A percentile compares a stretch with the other conserved stretches of the same genome.
phyloP scores from a whole-genome alignment of 2,113 vertebrate species.

The Actenoides lindsayi region DNA sequence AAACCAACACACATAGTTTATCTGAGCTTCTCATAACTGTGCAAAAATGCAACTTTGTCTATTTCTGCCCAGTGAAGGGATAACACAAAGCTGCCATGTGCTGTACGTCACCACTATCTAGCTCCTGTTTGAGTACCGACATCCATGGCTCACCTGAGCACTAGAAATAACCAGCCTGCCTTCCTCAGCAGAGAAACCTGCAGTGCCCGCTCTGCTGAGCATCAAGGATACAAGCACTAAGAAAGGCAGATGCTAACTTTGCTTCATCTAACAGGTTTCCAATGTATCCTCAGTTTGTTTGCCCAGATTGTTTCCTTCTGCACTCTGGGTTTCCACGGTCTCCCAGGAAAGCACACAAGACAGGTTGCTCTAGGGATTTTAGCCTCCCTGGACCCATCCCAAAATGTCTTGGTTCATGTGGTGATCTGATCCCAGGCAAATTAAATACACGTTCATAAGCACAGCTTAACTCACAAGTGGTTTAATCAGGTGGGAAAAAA shows the following conservation, averaged over 20 bases:
- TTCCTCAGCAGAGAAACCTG: background rate
- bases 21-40: background rate
- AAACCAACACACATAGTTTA: background rate
- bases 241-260: background rate
- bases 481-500: background rate
- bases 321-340: background rate
- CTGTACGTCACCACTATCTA: background rate
- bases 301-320: background rate
- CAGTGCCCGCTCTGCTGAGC: background rate
- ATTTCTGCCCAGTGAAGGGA: background rate
- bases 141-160: background rate
- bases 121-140: background rate
- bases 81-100: background rate
- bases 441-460: background rate
- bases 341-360: background rate
- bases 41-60: background rate
- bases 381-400: background rate
- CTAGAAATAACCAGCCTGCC: background rate
- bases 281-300: background rate
- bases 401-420: background rate
- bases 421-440: background rate
- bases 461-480: background rate
- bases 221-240: accelerated
- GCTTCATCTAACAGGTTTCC: background rate
- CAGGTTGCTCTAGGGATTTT: background rate